Evolutionary conservation across 64 coral and sea anemone genomes (phyloP).

Genomic region (Pocillopora damicornis): DNA sequence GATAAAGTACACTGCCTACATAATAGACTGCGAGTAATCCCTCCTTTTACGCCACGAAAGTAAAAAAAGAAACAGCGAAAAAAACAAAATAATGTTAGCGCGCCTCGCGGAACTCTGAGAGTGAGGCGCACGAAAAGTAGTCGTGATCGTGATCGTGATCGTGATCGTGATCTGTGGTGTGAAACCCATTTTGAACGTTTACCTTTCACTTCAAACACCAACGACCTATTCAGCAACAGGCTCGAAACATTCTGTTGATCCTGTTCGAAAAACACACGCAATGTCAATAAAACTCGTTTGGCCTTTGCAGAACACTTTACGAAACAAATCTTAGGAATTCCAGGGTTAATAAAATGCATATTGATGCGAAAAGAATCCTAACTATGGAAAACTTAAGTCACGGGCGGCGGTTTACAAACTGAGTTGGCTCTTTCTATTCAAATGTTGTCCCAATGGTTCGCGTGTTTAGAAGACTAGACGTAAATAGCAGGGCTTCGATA

Average conservation of each 20-base stretch:
- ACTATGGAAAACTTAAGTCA: background rate
- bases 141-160: too few species aligned
- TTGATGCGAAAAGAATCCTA: background rate
- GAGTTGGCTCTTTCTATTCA: too few species aligned
- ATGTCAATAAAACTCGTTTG: background rate
- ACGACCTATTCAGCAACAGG: slow-evolving; percentile 24
- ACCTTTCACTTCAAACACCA: slow-evolving; percentile 34
- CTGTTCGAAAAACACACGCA: background rate
- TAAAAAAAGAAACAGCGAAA: background rate
- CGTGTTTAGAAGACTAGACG: too few species aligned
- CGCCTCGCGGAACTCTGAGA: too few species aligned
- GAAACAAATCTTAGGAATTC: background rate
- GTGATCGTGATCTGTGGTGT: too few species aligned
- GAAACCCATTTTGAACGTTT: background rate
- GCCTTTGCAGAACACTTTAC: background rate
- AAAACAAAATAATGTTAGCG: background rate
- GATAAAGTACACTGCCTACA: too few species aligned
- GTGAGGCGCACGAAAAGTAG: too few species aligned
- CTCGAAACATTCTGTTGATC: slow-evolving; percentile 19
- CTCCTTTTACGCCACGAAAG: too few species aligned
- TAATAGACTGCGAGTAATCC: too few species aligned
- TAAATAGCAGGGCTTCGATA: too few species aligned
- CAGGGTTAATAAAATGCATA: background rate
- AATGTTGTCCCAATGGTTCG: too few species aligned
- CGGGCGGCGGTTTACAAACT: too few species aligned